Percentiles rank a stretch among this genome's conserved stretches.
Conservation (phyloP, 2,888 invertebrate species). For the Agrotis clavis region DNA sequence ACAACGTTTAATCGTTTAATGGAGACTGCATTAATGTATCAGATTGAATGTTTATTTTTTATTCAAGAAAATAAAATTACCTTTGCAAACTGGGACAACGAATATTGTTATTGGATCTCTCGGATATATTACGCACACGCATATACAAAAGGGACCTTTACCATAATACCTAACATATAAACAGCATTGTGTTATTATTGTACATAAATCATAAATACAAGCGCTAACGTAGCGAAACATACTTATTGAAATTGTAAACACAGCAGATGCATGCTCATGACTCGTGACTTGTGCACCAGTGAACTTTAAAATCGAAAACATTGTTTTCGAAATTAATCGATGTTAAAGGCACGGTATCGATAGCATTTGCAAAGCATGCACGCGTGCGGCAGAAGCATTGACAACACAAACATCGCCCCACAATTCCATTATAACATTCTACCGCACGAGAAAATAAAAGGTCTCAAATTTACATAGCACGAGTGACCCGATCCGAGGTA, state of each 20-base stretch:
- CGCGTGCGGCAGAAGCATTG: constrained; percentile 77
- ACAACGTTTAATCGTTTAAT: constrained; percentile 87
- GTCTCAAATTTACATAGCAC: constrained; percentile 85
- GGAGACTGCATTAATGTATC: constrained; percentile 87
- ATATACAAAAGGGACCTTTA: constrained; percentile 45
- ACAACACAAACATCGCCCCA: constrained; percentile 76
- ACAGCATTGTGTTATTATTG: constrained; percentile 46
- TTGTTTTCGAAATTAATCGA: constrained; percentile 81
- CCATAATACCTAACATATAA: constrained; percentile 58
- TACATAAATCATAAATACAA: constrained; percentile 68
- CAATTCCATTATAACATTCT: constrained; percentile 82
- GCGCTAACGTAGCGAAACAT: constrained; percentile 66
- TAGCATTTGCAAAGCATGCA: constrained; percentile 74
- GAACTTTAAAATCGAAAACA: constrained; percentile 78
- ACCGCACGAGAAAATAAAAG: constrained; percentile 81
- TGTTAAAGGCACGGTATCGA: constrained; percentile 69
- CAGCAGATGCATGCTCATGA: constrained; percentile 66
- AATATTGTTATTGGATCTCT: constrained; percentile 47
- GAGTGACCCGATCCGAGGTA: constrained; percentile 75
- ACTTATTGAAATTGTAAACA: constrained; percentile 74
- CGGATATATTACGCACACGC: constrained; percentile 26
- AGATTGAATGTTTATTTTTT: constrained; percentile 81
- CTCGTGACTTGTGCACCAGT: constrained; percentile 73
- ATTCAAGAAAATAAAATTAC: constrained; percentile 71
- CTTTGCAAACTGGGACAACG: constrained; percentile 55